These are phyloP conservation scores for Apodemia hepburni DNA, from an alignment of 2,888 invertebrate species.

Conservation along the genomic window DNA sequence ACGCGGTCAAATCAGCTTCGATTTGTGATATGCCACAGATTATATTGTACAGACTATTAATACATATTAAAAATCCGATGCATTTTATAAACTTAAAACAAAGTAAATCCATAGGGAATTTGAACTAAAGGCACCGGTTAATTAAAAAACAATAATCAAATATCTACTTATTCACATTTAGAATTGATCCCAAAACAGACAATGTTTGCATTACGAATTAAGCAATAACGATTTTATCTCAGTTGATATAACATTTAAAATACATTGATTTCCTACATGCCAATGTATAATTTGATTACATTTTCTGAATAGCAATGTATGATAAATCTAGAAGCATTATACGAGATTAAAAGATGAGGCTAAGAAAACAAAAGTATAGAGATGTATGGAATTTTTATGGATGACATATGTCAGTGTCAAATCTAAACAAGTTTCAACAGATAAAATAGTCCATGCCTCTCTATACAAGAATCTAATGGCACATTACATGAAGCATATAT, in stretches of 20 bases:
- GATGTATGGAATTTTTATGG: neutral
- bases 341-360: conserved; percentile 7
- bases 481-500: conserved; percentile 38
- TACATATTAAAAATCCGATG: conserved; percentile 4
- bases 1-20: conserved; percentile 41
- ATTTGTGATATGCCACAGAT: conserved; percentile 72
- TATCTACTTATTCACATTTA: conserved; percentile 33
- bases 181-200: conserved; percentile 70
- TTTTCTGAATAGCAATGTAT: conserved; percentile 8
- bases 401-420: neutral
- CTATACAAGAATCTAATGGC: conserved; percentile 31
- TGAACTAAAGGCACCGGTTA: conserved; percentile 1
- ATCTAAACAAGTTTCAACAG: neutral
- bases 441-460: neutral
- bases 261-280: neutral
- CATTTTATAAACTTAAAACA: neutral
- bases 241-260: conserved; percentile 6
- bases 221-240: conserved; percentile 9
- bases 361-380: conserved; percentile 10
- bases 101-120: conserved; percentile 19
- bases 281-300: conserved; percentile 3
- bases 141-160: conserved; percentile 25
- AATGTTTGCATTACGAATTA: conserved; percentile 35
- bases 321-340: conserved; percentile 12
- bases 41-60: conserved; percentile 28